Conservation (phyloP, 2,888 invertebrate species). For the Xylophagus ater region DNA sequence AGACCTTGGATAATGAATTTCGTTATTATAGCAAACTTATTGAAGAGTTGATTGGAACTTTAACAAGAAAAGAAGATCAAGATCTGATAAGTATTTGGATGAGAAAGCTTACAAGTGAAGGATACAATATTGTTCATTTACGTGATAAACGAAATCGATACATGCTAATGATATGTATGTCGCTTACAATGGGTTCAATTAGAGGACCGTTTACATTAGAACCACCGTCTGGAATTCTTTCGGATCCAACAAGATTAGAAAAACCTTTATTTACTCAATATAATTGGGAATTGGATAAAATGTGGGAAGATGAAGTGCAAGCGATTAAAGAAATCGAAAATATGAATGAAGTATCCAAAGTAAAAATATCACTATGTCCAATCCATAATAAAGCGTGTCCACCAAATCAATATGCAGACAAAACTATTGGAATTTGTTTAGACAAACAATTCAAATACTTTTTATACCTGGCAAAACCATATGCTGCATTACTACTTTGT, state of each 20-base stretch:
- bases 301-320: conserved; percentile 15
- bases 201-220: conserved; percentile 16
- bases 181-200: conserved; percentile 14
- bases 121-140: conserved; percentile 16
- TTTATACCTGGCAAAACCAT: conserved; percentile 40
- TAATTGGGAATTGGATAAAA: conserved; percentile 12
- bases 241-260: conserved; percentile 2
- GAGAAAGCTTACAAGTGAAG: conserved; percentile 16
- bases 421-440: too few species aligned
- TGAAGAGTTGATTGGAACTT: conserved; percentile 15
- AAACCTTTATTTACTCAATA: not conserved
- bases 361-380: conserved; percentile 8
- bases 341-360: too few species aligned
- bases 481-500: conserved; percentile 36
- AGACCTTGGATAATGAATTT: conserved; percentile 14
- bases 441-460: conserved; percentile 42
- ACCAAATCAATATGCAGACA: conserved; percentile 23
- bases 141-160: conserved; percentile 20
- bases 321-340: conserved; percentile 3
- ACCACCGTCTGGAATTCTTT: conserved; percentile 11
- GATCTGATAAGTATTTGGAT: conserved; percentile 16
- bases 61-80: conserved; percentile 12
- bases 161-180: conserved; percentile 19
- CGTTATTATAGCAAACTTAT: conserved; percentile 16
- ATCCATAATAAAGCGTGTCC: conserved; percentile 12